Base-by-base conservation (phyloP, 2,113 vertebrate species). In the Thinocorus orbignyianus region DNA sequence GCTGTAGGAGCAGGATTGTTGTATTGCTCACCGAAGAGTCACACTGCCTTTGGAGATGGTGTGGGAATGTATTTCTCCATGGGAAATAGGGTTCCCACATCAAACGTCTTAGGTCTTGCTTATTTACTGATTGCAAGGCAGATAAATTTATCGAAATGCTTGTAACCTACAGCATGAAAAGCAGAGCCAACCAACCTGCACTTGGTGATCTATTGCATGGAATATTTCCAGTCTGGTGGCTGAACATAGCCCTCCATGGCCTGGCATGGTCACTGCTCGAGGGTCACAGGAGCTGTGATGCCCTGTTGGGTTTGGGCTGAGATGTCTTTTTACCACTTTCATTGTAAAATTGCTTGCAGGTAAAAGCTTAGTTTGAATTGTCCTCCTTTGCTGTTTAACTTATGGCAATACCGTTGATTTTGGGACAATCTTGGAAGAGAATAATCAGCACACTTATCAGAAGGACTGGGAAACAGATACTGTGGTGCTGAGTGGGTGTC, bases 381-480 rank as follows among this genome's bases (percentile, higher is more conserved):
- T 22, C 26, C 37, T 82, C 57, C 48, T 55, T 88, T 80, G 37
- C 52, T 54, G 8, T 58, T 93, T 90, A 19, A 23, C 6, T 44
- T 71, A 11, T 1, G 70, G 62, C 17, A 39, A 52, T 30, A 17
- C 37, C 58, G 74, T 37, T 95, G 66, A 82, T 87, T 91, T 92
- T 92, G 88, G 85, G 78, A 88, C 90, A 71, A 48, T 83, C 82
- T 83, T 90, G 82, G 79, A 90, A 72, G 61, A 58, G 81, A 91
- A 55, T 65, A 91, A 86, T 86, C 84, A 83, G 83, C 82, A 71
- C 37, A 5, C 61, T 84, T 95, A 71, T 70, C 85, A 82, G 81
- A 37, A 85, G 66, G 82, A 55, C 9, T 88, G 90, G 85, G 93
- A 95, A 96, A 81, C 78, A 96, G 91, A 92, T 92, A 88, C 88